Evolutionary conservation across 1,140 invertebrate genomes (phyloP).

Genomic region (Brachionus plicatilis): DNA sequence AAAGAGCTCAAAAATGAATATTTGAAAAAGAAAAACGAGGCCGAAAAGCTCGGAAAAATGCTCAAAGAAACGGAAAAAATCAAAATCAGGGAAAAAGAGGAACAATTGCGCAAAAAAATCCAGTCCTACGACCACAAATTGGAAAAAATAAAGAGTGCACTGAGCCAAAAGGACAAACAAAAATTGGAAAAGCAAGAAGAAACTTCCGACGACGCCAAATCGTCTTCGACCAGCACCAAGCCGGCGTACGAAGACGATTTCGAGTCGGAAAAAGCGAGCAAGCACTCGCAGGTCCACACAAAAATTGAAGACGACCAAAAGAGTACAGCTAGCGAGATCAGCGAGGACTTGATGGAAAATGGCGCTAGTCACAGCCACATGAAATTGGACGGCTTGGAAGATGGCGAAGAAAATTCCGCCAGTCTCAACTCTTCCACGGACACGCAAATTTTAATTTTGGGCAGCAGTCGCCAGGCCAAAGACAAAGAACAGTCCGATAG

Average conservation of each 20-base stretch:
- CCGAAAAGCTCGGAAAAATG: slow-evolving; percentile 4
- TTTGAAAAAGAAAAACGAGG: slow-evolving; percentile 3
- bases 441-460: slow-evolving; percentile 26
- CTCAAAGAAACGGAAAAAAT: slow-evolving; percentile 41
- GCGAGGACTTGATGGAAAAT: slow-evolving; percentile 3
- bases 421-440: slow-evolving; percentile 7
- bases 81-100: slow-evolving; percentile 41
- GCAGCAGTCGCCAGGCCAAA: background rate
- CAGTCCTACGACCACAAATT: slow-evolving; percentile 29
- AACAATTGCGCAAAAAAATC: slow-evolving; percentile 41
- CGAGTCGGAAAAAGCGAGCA: background rate
- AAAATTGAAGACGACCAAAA: slow-evolving; percentile 14
- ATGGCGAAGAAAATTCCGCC: background rate
- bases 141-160: slow-evolving; percentile 12
- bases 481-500: background rate
- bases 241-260: background rate
- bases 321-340: slow-evolving; percentile 18
- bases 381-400: background rate
- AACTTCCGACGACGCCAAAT: background rate
- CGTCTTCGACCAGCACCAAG: background rate
- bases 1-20: slow-evolving; percentile 28
- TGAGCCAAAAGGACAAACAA: background rate
- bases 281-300: background rate
- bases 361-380: background rate
- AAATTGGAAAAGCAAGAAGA: background rate